Conservation (phyloP, 2,888 invertebrate genomes). For the Pheosia tremula region DNA sequence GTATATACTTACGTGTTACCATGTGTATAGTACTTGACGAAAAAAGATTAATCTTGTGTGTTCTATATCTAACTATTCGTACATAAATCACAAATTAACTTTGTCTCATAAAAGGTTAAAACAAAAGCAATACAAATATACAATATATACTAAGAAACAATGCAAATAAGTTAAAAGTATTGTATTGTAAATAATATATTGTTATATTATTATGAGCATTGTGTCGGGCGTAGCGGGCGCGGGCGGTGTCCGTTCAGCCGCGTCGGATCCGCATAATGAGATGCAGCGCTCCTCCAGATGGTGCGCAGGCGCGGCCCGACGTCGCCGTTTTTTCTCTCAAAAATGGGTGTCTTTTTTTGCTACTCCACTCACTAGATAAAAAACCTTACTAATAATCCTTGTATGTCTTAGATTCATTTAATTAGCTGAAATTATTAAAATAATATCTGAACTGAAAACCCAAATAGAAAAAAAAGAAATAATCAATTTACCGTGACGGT, state of each 20-base stretch:
- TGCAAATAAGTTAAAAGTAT: conserved; percentile 27
- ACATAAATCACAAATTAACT: too few relatives aligned
- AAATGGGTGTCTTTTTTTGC: conserved; percentile 30
- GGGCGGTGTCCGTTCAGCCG: conserved; percentile 65
- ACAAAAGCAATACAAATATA: too few relatives aligned
- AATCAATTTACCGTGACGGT: too few relatives aligned
- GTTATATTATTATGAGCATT: conserved; percentile 53
- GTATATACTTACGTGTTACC: too few relatives aligned
- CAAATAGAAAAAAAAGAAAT: too few relatives aligned
- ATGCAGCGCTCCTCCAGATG: conserved; percentile 80
- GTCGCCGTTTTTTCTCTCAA: conserved; percentile 68
- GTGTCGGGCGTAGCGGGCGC: conserved; percentile 52
- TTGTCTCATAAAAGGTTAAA: too few relatives aligned
- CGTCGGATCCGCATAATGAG: conserved; percentile 77
- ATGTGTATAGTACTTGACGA: too few relatives aligned
- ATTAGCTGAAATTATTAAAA: neutral
- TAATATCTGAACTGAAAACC: too few relatives aligned
- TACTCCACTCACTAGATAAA: conserved; percentile 32
- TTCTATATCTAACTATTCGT: too few relatives aligned
- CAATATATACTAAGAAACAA: conserved; percentile 23
- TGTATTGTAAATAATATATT: conserved; percentile 12
- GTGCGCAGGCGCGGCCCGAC: conserved; percentile 76
- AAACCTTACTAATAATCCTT: conserved; percentile 32
- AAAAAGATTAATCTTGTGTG: too few relatives aligned
- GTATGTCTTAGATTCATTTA: conserved; percentile 11